Conservation (phyloP, 2,113 vertebrate species). For the Pristiophorus japonicus region DNA sequence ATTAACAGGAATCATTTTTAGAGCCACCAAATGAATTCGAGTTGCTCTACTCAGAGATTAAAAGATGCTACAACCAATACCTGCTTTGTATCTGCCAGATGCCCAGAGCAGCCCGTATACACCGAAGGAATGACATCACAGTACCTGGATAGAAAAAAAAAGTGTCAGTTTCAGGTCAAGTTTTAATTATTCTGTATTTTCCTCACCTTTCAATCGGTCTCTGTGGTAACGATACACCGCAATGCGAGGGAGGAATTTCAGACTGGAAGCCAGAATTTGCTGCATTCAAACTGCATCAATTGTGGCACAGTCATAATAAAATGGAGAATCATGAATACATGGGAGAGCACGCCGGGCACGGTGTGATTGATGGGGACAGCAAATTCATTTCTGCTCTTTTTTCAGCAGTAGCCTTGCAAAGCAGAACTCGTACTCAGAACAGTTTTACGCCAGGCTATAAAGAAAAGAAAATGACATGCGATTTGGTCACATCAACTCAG, state of each 20-base stretch:
- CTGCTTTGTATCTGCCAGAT: slow-evolving; percentile 11
- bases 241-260: background rate
- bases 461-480: too few relatives aligned
- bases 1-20: background rate
- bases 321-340: background rate
- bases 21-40: background rate
- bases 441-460: too few relatives aligned
- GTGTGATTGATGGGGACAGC: background rate
- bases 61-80: background rate
- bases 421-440: too few relatives aligned
- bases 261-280: background rate
- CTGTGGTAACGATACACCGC: background rate
- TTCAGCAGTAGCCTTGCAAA: too few relatives aligned
- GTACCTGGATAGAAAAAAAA: background rate
- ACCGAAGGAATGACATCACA: slow-evolving; percentile 11
- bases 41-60: background rate
- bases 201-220: background rate
- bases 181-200: background rate
- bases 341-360: background rate
- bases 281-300: background rate
- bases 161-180: background rate
- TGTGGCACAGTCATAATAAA: background rate
- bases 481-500: too few relatives aligned
- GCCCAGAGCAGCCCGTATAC: background rate
- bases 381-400: too few relatives aligned